Conservation (phyloP, 1,140 invertebrate species). For the Rhopalosiphum padi region DNA sequence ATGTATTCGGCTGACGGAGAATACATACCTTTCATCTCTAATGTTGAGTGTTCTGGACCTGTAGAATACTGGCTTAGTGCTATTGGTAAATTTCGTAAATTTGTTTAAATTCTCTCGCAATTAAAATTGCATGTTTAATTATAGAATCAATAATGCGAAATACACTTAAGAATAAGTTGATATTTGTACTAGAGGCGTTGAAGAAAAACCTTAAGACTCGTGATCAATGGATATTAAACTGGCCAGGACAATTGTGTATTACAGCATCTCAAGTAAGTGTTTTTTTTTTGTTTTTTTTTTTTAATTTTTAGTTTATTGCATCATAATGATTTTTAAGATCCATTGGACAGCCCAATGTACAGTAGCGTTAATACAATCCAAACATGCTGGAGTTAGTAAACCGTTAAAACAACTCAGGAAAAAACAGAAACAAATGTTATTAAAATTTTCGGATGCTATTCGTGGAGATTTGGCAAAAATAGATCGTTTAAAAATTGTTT, state of each 20-base stretch:
- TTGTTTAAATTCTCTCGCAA: background rate
- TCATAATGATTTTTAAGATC: background rate
- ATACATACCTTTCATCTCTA: slow-evolving; percentile 74
- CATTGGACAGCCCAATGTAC: slow-evolving; percentile 45
- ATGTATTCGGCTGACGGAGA: slow-evolving; percentile 86
- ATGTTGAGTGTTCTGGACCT: slow-evolving; percentile 60
- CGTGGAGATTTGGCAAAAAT: background rate
- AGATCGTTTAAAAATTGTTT: slow-evolving; percentile 65
- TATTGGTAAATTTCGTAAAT: slow-evolving; percentile 66
- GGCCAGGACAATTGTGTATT: slow-evolving; percentile 69
- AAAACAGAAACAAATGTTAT: slow-evolving; percentile 43
- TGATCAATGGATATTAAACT: slow-evolving; percentile 78
- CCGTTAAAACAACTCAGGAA: slow-evolving; percentile 38
- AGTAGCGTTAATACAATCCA: background rate
- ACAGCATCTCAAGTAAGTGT: slow-evolving; percentile 70
- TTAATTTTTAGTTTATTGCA: background rate
- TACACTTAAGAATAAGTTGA: background rate
- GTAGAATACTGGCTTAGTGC: slow-evolving; percentile 78
- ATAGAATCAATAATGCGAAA: background rate
- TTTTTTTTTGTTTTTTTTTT: slow-evolving; percentile 60
- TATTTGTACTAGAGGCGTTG: background rate
- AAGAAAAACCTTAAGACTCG: slow-evolving; percentile 72
- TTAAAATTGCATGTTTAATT: background rate
- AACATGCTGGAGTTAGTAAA: background rate
- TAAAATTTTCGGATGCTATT: slow-evolving; percentile 36